These are phyloP conservation scores for Melangyna quadrimaculata DNA, from an alignment of 2,888 invertebrate species.

Conservation along the genomic window DNA sequence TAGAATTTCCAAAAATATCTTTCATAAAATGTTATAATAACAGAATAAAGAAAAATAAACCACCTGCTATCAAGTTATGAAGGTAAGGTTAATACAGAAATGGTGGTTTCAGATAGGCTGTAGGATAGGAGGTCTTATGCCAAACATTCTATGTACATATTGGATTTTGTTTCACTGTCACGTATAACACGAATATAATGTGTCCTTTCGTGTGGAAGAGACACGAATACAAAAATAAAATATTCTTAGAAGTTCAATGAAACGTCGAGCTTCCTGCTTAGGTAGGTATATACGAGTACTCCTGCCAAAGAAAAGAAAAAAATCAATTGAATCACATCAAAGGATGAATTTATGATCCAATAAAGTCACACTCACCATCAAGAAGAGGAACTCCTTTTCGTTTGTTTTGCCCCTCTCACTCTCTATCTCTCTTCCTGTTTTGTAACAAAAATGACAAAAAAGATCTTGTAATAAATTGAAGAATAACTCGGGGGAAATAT, in stretches of 20 bases:
- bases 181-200: conserved; percentile 16
- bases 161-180: conserved; percentile 13
- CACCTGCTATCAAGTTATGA: background rate
- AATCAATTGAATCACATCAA: conserved; percentile 35
- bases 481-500: conserved; percentile 13
- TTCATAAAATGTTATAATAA: background rate
- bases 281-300: too few relatives aligned
- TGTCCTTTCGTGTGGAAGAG: conserved; percentile 20
- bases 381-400: conserved; percentile 20
- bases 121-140: too few relatives aligned
- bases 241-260: conserved; percentile 7
- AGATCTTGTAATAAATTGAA: conserved; percentile 25
- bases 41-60: background rate
- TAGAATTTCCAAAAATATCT: background rate
- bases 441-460: conserved; percentile 1
- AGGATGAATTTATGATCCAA: conserved; percentile 34
- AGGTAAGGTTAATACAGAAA: background rate
- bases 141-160: background rate
- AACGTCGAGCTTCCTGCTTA: conserved; percentile 10
- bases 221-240: conserved; percentile 28
- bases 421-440: background rate
- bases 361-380: conserved; percentile 26
- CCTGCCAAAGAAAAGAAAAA: background rate
- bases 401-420: background rate
- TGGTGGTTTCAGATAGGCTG: too few relatives aligned